These are phyloP conservation scores for Strix uralensis DNA, from an alignment of 2,113 vertebrate genomes.

Conservation along the genomic window DNA sequence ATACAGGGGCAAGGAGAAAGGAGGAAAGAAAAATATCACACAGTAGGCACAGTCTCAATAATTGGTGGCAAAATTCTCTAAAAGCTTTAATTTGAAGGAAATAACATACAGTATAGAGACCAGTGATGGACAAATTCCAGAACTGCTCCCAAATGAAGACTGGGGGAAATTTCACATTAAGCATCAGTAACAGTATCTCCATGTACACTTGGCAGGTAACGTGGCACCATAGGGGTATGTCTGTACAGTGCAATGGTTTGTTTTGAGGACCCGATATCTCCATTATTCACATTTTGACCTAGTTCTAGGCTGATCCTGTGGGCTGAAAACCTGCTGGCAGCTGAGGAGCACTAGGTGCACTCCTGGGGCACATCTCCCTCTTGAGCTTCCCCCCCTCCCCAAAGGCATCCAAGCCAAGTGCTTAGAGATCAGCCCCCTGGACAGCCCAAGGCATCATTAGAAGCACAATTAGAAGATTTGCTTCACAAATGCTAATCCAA, in stretches of 20 bases:
- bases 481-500: background rate
- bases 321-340: background rate
- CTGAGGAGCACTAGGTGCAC: background rate
- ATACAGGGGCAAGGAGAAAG: background rate
- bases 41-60: background rate
- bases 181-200: background rate
- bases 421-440: background rate
- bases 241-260: background rate
- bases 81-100: background rate
- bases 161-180: background rate
- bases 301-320: background rate
- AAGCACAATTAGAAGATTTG: background rate
- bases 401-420: accelerated
- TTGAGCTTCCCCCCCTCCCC: background rate
- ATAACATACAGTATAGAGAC: background rate
- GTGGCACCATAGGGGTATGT: background rate
- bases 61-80: background rate
- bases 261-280: background rate
- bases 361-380: background rate
- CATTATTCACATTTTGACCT: background rate
- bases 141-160: background rate
- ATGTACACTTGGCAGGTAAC: accelerated
- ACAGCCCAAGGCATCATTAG: background rate
- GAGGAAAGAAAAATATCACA: background rate
- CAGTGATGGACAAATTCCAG: background rate